phyloP scores from a whole-genome alignment of 2,113 vertebrate genomes.

The Gasterosteus nipponicus region DNA sequence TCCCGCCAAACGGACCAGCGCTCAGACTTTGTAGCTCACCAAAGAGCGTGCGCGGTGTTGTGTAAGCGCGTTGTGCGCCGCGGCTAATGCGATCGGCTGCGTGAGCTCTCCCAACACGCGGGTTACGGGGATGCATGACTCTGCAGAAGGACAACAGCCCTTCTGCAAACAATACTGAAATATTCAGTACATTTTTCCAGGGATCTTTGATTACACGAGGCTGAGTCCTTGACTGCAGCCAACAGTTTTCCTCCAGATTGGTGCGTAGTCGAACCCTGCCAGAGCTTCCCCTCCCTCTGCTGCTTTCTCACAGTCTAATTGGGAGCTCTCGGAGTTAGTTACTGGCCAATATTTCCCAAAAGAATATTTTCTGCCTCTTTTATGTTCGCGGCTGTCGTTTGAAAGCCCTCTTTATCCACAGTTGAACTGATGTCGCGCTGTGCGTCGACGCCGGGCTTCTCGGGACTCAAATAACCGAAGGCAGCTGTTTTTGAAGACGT shows the following conservation, averaged over 20 bases:
- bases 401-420: constrained; percentile 42
- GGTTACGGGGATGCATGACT: constrained; percentile 23
- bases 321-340: constrained; percentile 18
- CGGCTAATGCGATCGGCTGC: constrained; percentile 19
- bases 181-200: constrained; percentile 34
- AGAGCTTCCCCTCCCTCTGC: not conserved
- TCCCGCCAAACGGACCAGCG: constrained; percentile 4
- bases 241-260: constrained; percentile 18
- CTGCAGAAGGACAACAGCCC: constrained; percentile 19
- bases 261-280: not conserved
- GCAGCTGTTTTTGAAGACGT: constrained; percentile 59
- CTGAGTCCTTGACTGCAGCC: constrained; percentile 14
- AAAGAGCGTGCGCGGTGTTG: constrained; percentile 8
- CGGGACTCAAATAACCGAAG: constrained; percentile 47
- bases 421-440: constrained; percentile 42
- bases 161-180: constrained; percentile 38
- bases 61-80: not conserved
- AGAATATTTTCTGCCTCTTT: constrained; percentile 24
- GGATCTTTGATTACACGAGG: constrained; percentile 32
- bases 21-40: constrained; percentile 13
- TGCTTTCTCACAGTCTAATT: constrained; percentile 17
- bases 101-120: constrained; percentile 4
- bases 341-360: constrained; percentile 8
- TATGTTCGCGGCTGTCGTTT: constrained; percentile 41
- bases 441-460: constrained; percentile 36